These are phyloP conservation scores for Anastrepha obliqua DNA, from an alignment of 1,140 invertebrate genomes.

Conservation along the genomic window DNA sequence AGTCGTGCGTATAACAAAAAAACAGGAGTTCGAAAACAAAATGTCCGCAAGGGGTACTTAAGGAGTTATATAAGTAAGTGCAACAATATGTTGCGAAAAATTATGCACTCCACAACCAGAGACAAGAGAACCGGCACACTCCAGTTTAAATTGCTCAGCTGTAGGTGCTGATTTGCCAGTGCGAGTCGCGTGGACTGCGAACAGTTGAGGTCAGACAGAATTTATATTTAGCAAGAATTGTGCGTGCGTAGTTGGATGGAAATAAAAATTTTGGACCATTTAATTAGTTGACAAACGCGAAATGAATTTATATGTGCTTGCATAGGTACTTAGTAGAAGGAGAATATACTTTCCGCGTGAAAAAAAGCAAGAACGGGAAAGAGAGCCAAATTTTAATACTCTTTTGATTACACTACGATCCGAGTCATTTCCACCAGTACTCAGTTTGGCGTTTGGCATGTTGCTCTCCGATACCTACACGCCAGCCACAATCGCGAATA, in stretches of 20 bases:
- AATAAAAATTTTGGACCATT: too few species aligned
- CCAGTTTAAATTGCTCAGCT: background rate
- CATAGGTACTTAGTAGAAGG: too few species aligned
- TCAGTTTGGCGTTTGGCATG: background rate
- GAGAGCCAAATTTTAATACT: background rate
- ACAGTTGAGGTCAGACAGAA: background rate
- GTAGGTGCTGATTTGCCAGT: background rate
- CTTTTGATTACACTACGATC: conserved; percentile 6
- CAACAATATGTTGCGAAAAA: background rate
- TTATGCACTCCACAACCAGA: background rate
- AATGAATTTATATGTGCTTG: too few species aligned
- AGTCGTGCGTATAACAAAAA: background rate
- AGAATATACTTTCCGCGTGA: too few species aligned
- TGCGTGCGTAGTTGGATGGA: background rate
- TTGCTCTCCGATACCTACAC: background rate
- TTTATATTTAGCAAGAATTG: background rate
- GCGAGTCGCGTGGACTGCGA: background rate
- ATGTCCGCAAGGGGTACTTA: background rate
- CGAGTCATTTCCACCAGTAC: conserved; percentile 33
- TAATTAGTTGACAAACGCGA: too few species aligned
- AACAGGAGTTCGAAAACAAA: background rate
- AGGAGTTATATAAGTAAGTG: background rate
- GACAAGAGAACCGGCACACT: background rate
- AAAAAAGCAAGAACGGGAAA: too few species aligned
- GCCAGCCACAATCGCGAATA: background rate